phyloP scores from a whole-genome alignment of 35 echinoderm and acorn worm genomes.

The Holothuria glaberrima region DNA sequence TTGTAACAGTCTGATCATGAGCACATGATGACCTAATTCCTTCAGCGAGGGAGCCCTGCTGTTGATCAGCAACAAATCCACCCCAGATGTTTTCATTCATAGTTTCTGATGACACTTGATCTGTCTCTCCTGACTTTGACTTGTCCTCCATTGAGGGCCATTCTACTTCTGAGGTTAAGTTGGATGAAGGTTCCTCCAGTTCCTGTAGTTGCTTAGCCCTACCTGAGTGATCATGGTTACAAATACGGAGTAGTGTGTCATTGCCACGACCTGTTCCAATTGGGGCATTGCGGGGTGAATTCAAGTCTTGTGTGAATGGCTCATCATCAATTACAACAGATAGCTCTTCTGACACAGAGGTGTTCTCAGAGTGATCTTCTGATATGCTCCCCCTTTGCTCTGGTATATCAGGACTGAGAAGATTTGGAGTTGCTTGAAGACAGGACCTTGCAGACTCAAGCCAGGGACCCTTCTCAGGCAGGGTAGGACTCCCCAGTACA shows the following conservation, averaged over 20 bases:
- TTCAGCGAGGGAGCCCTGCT: slow-evolving; percentile 67
- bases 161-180: background rate
- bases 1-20: slow-evolving; percentile 29
- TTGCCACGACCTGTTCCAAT: slow-evolving; percentile 77
- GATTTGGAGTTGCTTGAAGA: slow-evolving; percentile 63
- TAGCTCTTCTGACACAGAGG: slow-evolving; percentile 70
- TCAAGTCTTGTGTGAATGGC: slow-evolving; percentile 46
- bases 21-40: slow-evolving; percentile 75
- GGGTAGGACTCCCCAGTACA: slow-evolving; percentile 74
- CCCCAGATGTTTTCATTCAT: slow-evolving; percentile 67
- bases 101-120: slow-evolving; percentile 25
- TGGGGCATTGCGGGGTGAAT: slow-evolving; percentile 65
- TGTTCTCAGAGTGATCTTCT: slow-evolving; percentile 72
- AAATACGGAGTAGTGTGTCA: slow-evolving; percentile 78
- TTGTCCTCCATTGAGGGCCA: slow-evolving; percentile 34
- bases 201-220: background rate
- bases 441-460: slow-evolving; percentile 76
- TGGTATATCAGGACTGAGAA: slow-evolving; percentile 31
- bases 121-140: background rate
- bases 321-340: slow-evolving; percentile 66
- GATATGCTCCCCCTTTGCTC: slow-evolving; percentile 27
- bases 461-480: slow-evolving; percentile 79
- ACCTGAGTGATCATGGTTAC: slow-evolving; percentile 74
- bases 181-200: background rate
- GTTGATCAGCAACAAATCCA: slow-evolving; percentile 55